Percentiles rank a stretch among this genome's conserved stretches.
phyloP scores from a whole-genome alignment of 2,113 vertebrate species.

The Collichthys lucidus region DNA sequence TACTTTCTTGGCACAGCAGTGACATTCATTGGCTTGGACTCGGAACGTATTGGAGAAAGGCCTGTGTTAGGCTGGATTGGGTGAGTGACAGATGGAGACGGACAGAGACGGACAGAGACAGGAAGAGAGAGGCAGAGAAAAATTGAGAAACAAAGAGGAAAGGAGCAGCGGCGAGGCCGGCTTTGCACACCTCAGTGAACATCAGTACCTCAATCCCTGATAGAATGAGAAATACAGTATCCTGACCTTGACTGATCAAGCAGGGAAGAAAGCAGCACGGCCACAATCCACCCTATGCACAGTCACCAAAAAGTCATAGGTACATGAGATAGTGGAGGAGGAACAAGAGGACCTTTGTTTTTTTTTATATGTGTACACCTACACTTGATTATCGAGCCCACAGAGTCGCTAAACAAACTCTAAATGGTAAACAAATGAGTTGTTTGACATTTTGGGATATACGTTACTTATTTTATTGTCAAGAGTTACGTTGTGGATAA shows the following conservation, averaged over 20 bases:
- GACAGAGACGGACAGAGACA: constrained; percentile 40
- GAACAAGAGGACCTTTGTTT: constrained; percentile 11
- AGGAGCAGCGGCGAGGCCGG: constrained; percentile 13
- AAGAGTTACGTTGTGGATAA: neutral
- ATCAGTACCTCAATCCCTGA: constrained; percentile 53
- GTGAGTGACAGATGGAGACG: constrained; percentile 45
- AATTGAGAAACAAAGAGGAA: constrained; percentile 24
- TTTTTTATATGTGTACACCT: constrained; percentile 30
- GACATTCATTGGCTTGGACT: constrained; percentile 78
- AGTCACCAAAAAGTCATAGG: constrained; percentile 20
- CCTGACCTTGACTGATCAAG: constrained; percentile 64
- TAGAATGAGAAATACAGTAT: constrained; percentile 65
- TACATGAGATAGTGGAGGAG: constrained; percentile 12
- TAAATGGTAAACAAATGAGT: neutral
- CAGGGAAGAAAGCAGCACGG: constrained; percentile 37
- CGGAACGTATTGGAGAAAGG: constrained; percentile 68
- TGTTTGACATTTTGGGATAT: neutral
- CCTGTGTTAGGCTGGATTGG: constrained; percentile 42
- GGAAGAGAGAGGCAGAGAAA: constrained; percentile 30
- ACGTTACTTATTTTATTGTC: neutral
- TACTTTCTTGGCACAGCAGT: constrained; percentile 70
- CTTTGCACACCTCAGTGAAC: constrained; percentile 57
- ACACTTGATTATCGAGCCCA: constrained; percentile 20
- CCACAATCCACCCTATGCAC: constrained; percentile 29
- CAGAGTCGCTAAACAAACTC: neutral